phyloP scores from a whole-genome alignment of 2,113 vertebrate species.

The Urocitellus parryii region DNA sequence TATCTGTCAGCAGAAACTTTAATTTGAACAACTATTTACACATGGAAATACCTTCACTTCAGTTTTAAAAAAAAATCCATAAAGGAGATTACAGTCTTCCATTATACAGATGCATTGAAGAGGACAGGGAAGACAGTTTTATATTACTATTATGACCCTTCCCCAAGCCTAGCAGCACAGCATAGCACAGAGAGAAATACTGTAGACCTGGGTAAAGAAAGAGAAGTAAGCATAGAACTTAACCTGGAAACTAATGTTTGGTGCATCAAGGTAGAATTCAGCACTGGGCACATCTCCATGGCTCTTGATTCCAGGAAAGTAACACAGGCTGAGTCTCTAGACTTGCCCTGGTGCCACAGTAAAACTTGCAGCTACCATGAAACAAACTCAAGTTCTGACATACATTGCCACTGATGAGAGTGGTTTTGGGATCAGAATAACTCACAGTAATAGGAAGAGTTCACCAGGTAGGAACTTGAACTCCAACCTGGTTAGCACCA shows the following conservation, averaged over 20 bases:
- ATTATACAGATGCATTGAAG: neutral
- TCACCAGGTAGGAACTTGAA: neutral
- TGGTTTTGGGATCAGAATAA: neutral
- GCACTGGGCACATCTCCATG: neutral
- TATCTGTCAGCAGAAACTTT: neutral
- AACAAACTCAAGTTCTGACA: neutral
- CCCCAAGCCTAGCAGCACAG: neutral
- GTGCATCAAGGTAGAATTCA: neutral
- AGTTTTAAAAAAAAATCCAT: neutral
- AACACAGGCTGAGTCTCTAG: neutral
- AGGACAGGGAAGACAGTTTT: neutral
- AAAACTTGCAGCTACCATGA: neutral
- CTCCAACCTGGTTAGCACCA: neutral
- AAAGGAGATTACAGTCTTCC: neutral
- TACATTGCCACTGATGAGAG: neutral
- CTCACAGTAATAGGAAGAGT: neutral
- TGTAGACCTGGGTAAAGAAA: neutral
- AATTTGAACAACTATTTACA: neutral
- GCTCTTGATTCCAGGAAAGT: neutral
- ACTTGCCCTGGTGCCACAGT: neutral
- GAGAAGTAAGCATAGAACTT: neutral
- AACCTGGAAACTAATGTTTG: neutral
- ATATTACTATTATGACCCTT: neutral
- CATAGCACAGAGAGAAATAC: neutral
- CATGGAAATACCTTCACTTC: neutral